Evolutionary conservation across 2,113 vertebrate genomes (phyloP).

Genomic region (Hucho hucho): DNA sequence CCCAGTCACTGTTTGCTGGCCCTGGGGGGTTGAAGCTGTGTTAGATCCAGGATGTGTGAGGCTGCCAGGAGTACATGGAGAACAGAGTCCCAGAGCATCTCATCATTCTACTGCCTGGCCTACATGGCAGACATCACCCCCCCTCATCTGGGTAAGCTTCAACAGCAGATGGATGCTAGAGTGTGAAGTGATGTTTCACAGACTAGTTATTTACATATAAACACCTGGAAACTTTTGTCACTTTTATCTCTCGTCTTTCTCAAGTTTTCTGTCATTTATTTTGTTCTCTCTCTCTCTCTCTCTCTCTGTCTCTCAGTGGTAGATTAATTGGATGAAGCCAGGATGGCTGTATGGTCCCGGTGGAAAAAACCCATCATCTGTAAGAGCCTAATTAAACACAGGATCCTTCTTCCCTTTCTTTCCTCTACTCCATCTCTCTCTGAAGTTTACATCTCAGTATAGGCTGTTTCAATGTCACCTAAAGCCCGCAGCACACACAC

Average conservation of each 20-base stretch:
- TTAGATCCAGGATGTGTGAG: neutral
- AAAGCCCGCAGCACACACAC: neutral
- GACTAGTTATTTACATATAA: too few species aligned
- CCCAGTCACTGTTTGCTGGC: neutral
- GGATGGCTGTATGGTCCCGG: slow-evolving; percentile 33
- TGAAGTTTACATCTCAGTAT: slow-evolving; percentile 49
- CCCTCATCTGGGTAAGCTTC: too few species aligned
- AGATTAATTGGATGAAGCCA: slow-evolving; percentile 33
- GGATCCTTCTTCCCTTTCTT: slow-evolving; percentile 40
- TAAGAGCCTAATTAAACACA: slow-evolving; percentile 65
- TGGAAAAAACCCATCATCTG: slow-evolving; percentile 38
- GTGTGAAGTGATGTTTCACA: too few species aligned
- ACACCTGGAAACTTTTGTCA: too few species aligned
- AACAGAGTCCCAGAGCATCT: neutral
- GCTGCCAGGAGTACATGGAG: too few species aligned
- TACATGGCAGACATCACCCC: too few species aligned
- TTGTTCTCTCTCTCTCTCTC: neutral
- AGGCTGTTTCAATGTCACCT: slow-evolving; percentile 32
- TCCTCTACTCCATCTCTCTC: slow-evolving; percentile 47
- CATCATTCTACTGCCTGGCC: neutral
- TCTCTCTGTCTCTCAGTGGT: slow-evolving; percentile 21
- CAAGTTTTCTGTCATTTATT: too few species aligned
- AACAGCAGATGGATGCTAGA: too few species aligned
- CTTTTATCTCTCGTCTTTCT: too few species aligned
- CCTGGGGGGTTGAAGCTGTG: neutral